Conservation (phyloP, 2,888 invertebrate genomes). For the Resseliella maxima region DNA sequence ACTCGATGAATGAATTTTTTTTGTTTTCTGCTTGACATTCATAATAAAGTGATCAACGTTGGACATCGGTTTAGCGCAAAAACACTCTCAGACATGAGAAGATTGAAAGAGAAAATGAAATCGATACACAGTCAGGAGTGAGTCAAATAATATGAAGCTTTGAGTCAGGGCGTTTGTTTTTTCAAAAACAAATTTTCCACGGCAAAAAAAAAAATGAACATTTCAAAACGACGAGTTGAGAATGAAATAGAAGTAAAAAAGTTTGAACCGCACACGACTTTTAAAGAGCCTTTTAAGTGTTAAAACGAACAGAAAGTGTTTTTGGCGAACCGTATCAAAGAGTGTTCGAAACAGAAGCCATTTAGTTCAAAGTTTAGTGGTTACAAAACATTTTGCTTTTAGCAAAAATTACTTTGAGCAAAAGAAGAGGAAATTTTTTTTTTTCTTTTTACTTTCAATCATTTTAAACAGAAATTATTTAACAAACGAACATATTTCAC, state of each 20-base stretch:
- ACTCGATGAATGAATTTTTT: background rate
- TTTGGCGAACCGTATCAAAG: background rate
- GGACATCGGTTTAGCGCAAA: background rate
- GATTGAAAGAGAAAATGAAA: too few species aligned
- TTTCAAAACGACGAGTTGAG: too few species aligned
- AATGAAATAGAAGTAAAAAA: too few species aligned
- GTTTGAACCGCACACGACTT: background rate
- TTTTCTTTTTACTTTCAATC: too few species aligned
- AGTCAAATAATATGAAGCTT: too few species aligned
- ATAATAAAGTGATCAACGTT: background rate
- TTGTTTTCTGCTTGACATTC: background rate
- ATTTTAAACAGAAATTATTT: background rate
- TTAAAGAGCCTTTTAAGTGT: too few species aligned
- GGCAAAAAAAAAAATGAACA: too few species aligned
- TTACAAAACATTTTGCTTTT: background rate
- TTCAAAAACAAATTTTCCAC: too few species aligned
- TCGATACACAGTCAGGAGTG: too few species aligned
- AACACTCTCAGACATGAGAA: too few species aligned
- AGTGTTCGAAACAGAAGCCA: background rate
- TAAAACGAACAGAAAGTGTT: background rate
- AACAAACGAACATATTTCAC: background rate
- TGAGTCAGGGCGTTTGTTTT: too few species aligned
- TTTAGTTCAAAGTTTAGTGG: background rate
- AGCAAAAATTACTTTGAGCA: too few species aligned
- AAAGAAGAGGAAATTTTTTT: background rate